phyloP scores from a whole-genome alignment of 2,113 vertebrate species.

The Otolemur garnettii region DNA sequence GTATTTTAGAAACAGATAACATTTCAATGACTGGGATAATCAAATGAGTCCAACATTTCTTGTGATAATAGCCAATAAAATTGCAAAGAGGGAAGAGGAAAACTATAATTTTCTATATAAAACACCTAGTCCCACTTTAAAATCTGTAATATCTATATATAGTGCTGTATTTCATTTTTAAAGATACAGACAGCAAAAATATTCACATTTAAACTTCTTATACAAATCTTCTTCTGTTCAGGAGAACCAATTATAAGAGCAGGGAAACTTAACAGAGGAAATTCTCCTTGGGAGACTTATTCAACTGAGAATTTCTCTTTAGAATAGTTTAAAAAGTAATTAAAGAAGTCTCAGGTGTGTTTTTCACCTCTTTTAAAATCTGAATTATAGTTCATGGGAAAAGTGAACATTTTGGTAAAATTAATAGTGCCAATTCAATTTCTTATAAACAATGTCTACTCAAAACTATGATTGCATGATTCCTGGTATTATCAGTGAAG shows the following conservation, averaged over 20 bases:
- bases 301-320: constrained; percentile 31
- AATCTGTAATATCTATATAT: not conserved
- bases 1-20: constrained; percentile 65
- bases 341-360: not conserved
- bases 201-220: constrained; percentile 68
- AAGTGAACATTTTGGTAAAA: constrained; percentile 21
- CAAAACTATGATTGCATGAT: not conserved
- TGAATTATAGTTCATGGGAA: constrained; percentile 19
- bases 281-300: constrained; percentile 58
- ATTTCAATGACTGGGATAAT: constrained; percentile 57
- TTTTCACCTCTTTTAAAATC: not conserved
- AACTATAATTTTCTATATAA: constrained; percentile 51
- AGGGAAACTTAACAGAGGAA: constrained; percentile 59
- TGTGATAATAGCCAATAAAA: constrained; percentile 53
- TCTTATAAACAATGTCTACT: constrained; percentile 22
- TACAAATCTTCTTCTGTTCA: constrained; percentile 61
- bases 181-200: constrained; percentile 74
- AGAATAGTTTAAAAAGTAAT: constrained; percentile 56
- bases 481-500: not conserved
- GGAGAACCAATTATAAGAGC: constrained; percentile 59
- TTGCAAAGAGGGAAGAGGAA: constrained; percentile 20
- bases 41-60: constrained; percentile 49
- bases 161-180: constrained; percentile 64
- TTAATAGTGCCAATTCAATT: constrained; percentile 30
- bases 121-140: constrained; percentile 57